A percentile compares a stretch with the other conserved stretches of the same genome.
These are phyloP conservation scores for Dendrolimus kikuchii DNA, from an alignment of 1,140 invertebrate genomes.

Conservation along the genomic window DNA sequence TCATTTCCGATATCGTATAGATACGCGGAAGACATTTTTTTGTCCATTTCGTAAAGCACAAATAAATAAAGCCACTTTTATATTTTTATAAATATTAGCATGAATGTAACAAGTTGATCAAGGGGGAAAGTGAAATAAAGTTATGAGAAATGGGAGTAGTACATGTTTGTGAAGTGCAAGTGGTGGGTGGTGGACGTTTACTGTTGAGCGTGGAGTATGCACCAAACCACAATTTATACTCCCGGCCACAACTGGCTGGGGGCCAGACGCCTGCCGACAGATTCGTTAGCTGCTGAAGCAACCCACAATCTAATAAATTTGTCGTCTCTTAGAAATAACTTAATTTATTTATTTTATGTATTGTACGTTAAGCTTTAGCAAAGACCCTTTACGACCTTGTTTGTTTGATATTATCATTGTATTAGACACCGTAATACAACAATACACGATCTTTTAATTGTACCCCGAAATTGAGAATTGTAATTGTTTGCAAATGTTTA, in stretches of 20 bases:
- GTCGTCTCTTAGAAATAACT: slow-evolving; percentile 37
- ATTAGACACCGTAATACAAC: too few relatives aligned
- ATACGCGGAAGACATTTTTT: too few relatives aligned
- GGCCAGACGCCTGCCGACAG: slow-evolving; percentile 37
- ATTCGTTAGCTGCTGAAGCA: slow-evolving; percentile 47
- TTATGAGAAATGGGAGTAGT: slow-evolving; percentile 6
- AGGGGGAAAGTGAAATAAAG: too few relatives aligned
- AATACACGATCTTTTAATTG: too few relatives aligned
- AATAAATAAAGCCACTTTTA: too few relatives aligned
- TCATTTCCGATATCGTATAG: too few relatives aligned
- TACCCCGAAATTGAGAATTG: too few relatives aligned
- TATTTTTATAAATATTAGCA: too few relatives aligned
- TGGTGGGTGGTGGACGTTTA: slow-evolving; percentile 15
- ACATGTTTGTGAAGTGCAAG: slow-evolving; percentile 19
- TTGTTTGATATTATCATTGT: too few relatives aligned
- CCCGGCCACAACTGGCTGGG: slow-evolving; percentile 25
- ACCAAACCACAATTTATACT: slow-evolving; percentile 42
- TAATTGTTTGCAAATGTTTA: too few relatives aligned
- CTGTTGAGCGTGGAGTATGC: slow-evolving; percentile 12
- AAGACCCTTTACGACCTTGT: slow-evolving; percentile 1
- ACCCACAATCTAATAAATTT: slow-evolving; percentile 49
- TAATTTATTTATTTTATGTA: slow-evolving; percentile 47
- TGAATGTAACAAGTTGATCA: too few relatives aligned
- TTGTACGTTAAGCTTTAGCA: slow-evolving; percentile 16
- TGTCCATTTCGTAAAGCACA: too few relatives aligned